Percentiles rank a stretch among this genome's conserved stretches.
phyloP scores from a whole-genome alignment of 1,140 invertebrate species.

The Monochamus saltuarius region DNA sequence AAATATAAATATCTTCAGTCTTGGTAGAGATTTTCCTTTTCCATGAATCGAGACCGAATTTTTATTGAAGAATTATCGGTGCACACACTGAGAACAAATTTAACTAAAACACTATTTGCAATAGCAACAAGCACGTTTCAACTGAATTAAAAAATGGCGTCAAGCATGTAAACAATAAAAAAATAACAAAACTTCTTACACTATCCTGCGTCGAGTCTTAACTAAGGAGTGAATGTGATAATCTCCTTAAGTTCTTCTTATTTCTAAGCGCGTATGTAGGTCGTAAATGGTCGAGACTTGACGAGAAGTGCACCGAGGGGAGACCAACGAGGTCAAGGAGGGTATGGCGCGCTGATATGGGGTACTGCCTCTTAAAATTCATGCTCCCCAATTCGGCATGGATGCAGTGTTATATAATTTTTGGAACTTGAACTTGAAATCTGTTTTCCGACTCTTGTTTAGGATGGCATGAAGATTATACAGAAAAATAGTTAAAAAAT shows the following conservation, averaged over 20 bases:
- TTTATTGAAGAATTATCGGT: background rate
- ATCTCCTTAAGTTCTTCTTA: constrained; percentile 50
- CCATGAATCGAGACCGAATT: background rate
- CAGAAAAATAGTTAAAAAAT: too few species aligned
- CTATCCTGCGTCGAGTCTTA: constrained; percentile 40
- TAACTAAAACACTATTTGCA: constrained; percentile 14
- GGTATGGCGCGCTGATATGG: constrained; percentile 10
- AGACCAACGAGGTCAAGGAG: constrained; percentile 42
- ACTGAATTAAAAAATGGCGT: constrained; percentile 31
- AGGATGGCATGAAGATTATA: too few species aligned
- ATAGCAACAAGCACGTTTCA: constrained; percentile 4
- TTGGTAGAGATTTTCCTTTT: too few species aligned
- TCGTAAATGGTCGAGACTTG: constrained; percentile 33
- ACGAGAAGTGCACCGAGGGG: constrained; percentile 29
- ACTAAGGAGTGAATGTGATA: constrained; percentile 50
- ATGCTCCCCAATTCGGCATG: background rate
- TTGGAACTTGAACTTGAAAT: too few species aligned
- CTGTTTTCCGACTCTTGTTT: too few species aligned
- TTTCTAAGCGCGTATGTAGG: constrained; percentile 51
- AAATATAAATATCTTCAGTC: too few species aligned
- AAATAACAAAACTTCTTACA: constrained; percentile 42
- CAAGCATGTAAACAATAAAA: constrained; percentile 17
- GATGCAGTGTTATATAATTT: background rate
- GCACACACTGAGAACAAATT: constrained; percentile 7
- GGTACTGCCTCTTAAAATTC: too few species aligned